Evolutionary conservation across 2,113 vertebrate genomes (phyloP).

Genomic region (Ahaetulla prasina): DNA sequence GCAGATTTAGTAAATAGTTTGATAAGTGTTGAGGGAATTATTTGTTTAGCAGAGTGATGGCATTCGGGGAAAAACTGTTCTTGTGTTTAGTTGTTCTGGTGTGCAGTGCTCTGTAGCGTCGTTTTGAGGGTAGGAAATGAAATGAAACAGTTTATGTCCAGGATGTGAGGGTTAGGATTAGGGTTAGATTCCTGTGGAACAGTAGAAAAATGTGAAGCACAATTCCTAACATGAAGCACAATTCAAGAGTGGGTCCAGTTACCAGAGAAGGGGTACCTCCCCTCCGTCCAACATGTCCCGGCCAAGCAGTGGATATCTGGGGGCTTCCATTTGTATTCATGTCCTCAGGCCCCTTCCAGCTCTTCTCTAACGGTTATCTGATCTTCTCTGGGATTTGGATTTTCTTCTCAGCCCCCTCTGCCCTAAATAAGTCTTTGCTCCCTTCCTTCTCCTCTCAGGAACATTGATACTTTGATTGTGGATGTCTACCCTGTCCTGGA

Average conservation of each 20-base stretch:
- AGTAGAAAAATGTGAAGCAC: background rate
- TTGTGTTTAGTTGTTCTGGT: too few species aligned
- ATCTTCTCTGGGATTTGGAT: too few species aligned
- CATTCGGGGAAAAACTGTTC: too few species aligned
- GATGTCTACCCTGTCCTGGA: slow-evolving; percentile 93
- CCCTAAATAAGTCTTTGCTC: background rate
- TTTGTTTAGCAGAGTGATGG: too few species aligned
- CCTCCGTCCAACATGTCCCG: background rate
- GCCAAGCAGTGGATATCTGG: rapidly evolving
- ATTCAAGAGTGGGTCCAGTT: background rate
- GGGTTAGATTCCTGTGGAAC: background rate
- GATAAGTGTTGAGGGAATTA: too few species aligned
- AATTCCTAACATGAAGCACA: too few species aligned
- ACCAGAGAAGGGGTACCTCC: background rate
- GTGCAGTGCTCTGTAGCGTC: too few species aligned
- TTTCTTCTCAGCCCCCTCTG: too few species aligned
- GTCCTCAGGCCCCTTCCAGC: background rate
- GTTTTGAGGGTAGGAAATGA: too few species aligned
- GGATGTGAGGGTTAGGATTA: too few species aligned
- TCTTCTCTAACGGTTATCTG: background rate
- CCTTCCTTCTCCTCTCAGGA: slow-evolving; percentile 68
- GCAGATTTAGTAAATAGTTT: too few species aligned
- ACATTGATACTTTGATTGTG: slow-evolving; percentile 94
- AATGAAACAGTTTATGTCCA: too few species aligned
- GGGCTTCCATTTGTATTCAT: background rate